Evolutionary conservation across 2,113 vertebrate genomes (phyloP).

Genomic region (Oreocharis arfaki): DNA sequence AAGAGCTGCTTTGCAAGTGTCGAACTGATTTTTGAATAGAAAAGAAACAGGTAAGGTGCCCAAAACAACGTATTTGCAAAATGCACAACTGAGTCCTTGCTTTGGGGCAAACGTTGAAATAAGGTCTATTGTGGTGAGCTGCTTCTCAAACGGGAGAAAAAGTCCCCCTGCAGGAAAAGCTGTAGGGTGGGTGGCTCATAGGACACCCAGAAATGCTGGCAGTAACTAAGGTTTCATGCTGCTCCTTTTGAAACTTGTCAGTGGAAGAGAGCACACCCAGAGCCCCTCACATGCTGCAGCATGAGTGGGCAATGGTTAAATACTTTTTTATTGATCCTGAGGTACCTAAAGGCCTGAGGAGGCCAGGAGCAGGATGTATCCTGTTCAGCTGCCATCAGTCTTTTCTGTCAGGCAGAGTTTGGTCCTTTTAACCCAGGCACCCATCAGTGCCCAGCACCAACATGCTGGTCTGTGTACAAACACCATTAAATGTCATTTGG

Average conservation of each 20-base stretch:
- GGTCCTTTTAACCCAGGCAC: neutral
- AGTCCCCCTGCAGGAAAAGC: neutral
- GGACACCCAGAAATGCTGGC: neutral
- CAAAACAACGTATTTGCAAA: neutral
- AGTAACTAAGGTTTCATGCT: neutral
- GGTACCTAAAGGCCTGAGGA: neutral
- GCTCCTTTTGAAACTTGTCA: neutral
- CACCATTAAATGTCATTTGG: neutral
- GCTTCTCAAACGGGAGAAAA: neutral
- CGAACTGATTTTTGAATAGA: conserved; percentile 16
- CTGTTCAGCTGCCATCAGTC: neutral
- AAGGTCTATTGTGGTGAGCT: neutral
- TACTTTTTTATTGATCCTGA: neutral
- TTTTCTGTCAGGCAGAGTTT: neutral
- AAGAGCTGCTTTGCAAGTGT: neutral
- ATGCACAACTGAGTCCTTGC: neutral
- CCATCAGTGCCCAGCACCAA: neutral
- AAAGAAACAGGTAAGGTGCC: neutral
- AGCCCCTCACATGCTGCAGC: fast-evolving
- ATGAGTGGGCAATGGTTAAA: neutral
- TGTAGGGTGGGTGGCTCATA: neutral
- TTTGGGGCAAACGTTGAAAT: neutral
- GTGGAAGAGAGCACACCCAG: neutral
- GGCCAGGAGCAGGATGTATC: neutral
- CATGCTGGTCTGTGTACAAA: neutral